A percentile compares a stretch with the other conserved stretches of the same genome.
phyloP scores from a whole-genome alignment of 2,797 vertebrate genomes.

The Alosa sapidissima region DNA sequence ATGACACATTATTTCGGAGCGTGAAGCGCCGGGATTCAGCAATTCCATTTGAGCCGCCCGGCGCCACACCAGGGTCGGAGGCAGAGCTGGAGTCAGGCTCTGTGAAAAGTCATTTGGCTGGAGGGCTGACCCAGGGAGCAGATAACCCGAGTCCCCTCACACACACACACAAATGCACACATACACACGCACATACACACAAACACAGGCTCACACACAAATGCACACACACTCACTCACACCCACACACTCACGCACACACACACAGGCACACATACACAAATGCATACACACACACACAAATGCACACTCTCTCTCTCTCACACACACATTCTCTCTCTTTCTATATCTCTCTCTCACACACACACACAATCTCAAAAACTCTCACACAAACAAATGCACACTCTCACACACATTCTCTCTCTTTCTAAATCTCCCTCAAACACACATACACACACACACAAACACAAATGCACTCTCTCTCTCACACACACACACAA shows the following conservation, averaged over 20 bases:
- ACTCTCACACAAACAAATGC: too few species aligned
- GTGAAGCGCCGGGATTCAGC: constrained; percentile 44
- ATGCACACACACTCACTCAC: neutral
- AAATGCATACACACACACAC: constrained; percentile 11
- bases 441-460: too few species aligned
- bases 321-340: too few species aligned
- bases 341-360: too few species aligned
- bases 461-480: neutral
- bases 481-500: neutral
- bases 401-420: too few species aligned
- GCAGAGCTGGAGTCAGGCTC: neutral
- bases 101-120: constrained; percentile 36
- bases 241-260: neutral
- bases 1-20: constrained; percentile 51
- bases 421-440: too few species aligned
- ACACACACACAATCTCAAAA: neutral
- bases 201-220: neutral
- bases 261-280: neutral
- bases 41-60: constrained; percentile 41
- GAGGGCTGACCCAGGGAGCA: constrained; percentile 13
- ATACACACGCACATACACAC: neutral
- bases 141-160: neutral
- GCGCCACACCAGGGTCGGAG: neutral
- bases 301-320: neutral
- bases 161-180: neutral